A percentile compares a stretch with the other conserved stretches of the same genome.
Conservation (phyloP, 2,113 vertebrate genomes). For the Ictalurus furcatus region DNA sequence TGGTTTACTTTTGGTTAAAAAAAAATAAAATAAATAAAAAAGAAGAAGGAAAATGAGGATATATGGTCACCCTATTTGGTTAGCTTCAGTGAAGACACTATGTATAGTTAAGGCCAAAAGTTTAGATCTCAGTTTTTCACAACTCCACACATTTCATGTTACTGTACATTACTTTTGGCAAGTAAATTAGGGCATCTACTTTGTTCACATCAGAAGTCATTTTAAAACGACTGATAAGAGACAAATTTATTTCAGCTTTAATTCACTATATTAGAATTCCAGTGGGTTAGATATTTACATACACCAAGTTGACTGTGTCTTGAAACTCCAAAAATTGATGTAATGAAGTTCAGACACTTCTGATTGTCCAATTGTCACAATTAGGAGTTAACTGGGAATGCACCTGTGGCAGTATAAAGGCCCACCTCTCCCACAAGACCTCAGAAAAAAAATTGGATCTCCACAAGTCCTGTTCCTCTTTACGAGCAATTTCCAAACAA, state of each 20-base stretch:
- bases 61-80: no score
- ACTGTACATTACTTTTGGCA: neutral
- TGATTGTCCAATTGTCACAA: neutral
- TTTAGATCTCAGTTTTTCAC: neutral
- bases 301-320: neutral
- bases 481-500: neutral
- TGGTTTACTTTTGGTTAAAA: no score
- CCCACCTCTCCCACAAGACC: neutral
- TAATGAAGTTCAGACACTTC: neutral
- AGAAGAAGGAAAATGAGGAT: no score
- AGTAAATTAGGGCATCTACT: neutral
- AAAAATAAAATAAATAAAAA: no score
- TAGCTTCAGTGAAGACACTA: neutral
- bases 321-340: neutral
- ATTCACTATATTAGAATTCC: neutral
- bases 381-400: neutral
- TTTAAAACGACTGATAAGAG: neutral
- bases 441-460: neutral
- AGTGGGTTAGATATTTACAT: neutral
- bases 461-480: neutral
- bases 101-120: neutral
- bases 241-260: neutral
- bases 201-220: neutral
- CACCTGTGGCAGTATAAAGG: neutral
- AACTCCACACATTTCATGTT: neutral